Base-by-base conservation (phyloP, 1,140 invertebrate genomes). In the Nasonia giraulti region DNA sequence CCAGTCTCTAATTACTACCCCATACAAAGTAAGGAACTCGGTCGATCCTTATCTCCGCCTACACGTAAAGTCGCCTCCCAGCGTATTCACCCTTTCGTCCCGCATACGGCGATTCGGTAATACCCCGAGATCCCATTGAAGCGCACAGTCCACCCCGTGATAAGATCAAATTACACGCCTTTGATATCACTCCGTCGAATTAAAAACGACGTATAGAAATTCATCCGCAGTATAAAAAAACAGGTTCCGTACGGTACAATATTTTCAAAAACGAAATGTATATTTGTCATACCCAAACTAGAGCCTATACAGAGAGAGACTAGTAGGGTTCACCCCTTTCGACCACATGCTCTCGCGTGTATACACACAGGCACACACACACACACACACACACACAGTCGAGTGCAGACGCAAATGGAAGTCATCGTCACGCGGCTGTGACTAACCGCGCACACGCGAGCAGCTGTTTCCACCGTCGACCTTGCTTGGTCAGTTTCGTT, bases 381-480 rank as follows among this genome's bases (percentile, higher is more conserved):
- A n/a, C 0, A 27, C 27, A 27, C 20, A 14, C 3, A 62, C 4
- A 62, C 55, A 62, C 55, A 62, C 55, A 27, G 27, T 50, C 55
- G 55, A 12, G 47, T 50, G 14, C 17, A 62, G 55, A 62, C 17
- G 20, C 55, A 62, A 62, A 62, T 62, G 55, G 55, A 62, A 62
- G 55, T 62, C 55, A 62, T 62, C 55, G 55, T 62, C 55, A 62
- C 55, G 55, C 55, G 55, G 55, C 55, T 62, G 55, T 62, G 55
- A 37, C 20, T 37, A n/a, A 75, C 73, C 17, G 73, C 17, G 73
- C 20, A 20, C 74, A 27, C 40, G 74, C 40, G 23, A 40, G 8
- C 20, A 23, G 20, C 74, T 76, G 23, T 76, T 76, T 76, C 74
- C 37, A 14, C 4, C n/a, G 12, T 37, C 31, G 33, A 31, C 27